Base-by-base conservation (phyloP, 2,113 vertebrate genomes). In the Nothocercus julius region DNA sequence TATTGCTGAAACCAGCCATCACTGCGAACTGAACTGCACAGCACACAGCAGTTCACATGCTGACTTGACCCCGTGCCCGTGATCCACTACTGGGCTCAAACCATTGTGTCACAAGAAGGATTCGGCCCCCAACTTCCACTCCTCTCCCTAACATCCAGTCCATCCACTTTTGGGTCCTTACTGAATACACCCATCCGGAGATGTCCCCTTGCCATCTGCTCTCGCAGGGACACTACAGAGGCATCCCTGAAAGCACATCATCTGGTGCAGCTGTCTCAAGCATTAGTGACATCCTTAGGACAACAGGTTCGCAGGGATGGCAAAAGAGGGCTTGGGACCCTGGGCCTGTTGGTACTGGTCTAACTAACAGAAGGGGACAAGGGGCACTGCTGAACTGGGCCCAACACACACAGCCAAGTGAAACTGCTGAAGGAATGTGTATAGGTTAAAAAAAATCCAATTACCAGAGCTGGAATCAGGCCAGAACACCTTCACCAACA, bases 401-500 rank as follows among this genome's bases (percentile, higher is more conserved):
- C 34, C 68, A 56, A 74, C 34, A 28, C 13, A 44, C 16, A 40
- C 21, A 90, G 54, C 47, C 87, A 96, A 92, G 92, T 90, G 76
- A 94, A 94, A 95, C 73, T 86, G 80, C 80, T 86, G 53, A 76
- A 91, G 73, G 56, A 94, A 92, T 82, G 76, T 68, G 47, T 67
- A 73, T 72, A 88, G 25, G 85, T 61, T 32, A 4, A 86, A 83
- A 77, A 95, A 93, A 93, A 82, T 87, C 82, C 88, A 95, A 94
- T 97, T 96, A 90, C 92, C 5, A 13, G 38, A 27, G 14, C 62
- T 95, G 95, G 94, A 95, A 90, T 86, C 90, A 85, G 61, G 90
- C 95, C 95, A 96, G 85, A 92, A 93, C 96, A 95, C 95, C 94
- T 95, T 95, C 94, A 92, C 85, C 95, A 96, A 95, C 94, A 95